Evolutionary conservation across 2,113 vertebrate species (phyloP), one percentile per base, ranked within the genome.

Genomic region (Epinephelus lanceolatus): DNA sequence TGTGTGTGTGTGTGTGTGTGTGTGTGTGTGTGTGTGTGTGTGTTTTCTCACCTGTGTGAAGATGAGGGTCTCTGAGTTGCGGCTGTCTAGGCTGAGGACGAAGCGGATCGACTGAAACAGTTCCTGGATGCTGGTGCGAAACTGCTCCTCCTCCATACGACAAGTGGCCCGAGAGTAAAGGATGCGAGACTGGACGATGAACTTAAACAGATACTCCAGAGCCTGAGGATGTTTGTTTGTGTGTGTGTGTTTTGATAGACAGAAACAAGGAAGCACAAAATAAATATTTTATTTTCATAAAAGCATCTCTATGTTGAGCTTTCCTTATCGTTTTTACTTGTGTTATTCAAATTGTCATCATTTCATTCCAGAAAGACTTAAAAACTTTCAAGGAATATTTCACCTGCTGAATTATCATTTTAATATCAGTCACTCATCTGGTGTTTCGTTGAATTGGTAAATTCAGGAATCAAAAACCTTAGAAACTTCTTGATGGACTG

Each of bases 101-200:
- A 99, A 99, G 90, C 98, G 97, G 90, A 99, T 98, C 72, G 98
- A 99, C 94, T 98, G 97, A 90, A 99, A 99, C 78, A 99, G 98
- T 53, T 99, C 98, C 88, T 98, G 98, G 94, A 99, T 96, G 92
- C 97, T 98, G 91, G 93, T 93, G 49, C 97, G 95, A 85, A 99
- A 99, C 87, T 97, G 97, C 15, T 99, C 98, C 88, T 99, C 98
- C 89, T 99, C 98, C 97, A 99, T 95, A 0, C 98, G 98, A 7
- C 98, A 97, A 1, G 98, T 99, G 88, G 98, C 98, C 85, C 98
- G 96, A 23, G 98, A 99, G 94, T 99, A 99, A 67, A 99, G 96
- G 93, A 97, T 96, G 60, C 98, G 96, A 21, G 98, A 99, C 94
- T 99, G 98, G 69, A 99, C 95, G 83, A 99, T 99, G 90, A 99